Base-by-base conservation (phyloP, 2,888 invertebrate species). In the Ypsolopha sequella region DNA sequence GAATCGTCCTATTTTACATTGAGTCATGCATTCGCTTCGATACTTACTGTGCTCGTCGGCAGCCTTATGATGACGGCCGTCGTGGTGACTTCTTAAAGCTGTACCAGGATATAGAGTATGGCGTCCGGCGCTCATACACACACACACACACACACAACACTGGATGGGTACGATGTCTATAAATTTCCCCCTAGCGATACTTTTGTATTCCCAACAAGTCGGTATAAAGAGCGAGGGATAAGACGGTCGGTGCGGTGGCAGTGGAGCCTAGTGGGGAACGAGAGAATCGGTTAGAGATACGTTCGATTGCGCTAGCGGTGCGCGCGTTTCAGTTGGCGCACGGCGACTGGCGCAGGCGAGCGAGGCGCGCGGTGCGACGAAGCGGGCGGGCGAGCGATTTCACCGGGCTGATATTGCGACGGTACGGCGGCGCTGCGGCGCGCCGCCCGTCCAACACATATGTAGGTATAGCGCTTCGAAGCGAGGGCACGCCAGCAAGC, bases 251-350 rank as follows among this genome's bases (percentile, higher is more conserved):
- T 41, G 59, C 36, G 48, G 45, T 41, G 59, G 56, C 61, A 64
- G 65, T 64, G 62, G 65, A 68, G 66, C 70, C 65, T 63, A 68
- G 63, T 69, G 66, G 67, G 69, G 72, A 68, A 68, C 71, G 66
- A 72, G 70, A 73, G 69, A 68, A 66, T 73, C 71, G 73, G 70
- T 68, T 69, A 67, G 69, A 70, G 72, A 68, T 74, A 75, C 73
- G 76, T 77, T 80, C 79, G 81, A 80, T 80, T 76, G 81, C 78
- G 76, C 76, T 77, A 80, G 75, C 78, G 74, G 85, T 84, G 86
- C 84, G 85, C 82, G 81, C 86, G 84, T 82, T 85, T 80, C 86
- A 80, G 85, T 84, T 82, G 84, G 84, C 84, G 85, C 84, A 84
- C 79, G 76, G 80, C 81, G 84, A 85, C 84, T 84, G 82, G 86